Evolutionary conservation across 2,888 invertebrate genomes (phyloP).

Genomic region (Erebia palarica): DNA sequence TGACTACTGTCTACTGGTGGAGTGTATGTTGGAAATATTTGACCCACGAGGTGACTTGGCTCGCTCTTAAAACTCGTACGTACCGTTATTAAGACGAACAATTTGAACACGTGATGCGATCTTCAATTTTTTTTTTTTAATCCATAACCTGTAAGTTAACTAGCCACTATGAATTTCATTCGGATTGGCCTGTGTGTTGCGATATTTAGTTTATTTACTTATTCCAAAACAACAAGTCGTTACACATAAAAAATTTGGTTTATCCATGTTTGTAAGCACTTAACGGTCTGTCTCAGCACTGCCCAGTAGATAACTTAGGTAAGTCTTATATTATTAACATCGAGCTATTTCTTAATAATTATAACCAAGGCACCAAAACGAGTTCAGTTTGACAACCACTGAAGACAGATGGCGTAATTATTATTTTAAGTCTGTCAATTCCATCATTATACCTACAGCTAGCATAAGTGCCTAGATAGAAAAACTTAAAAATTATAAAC

Average conservation of each 20-base stretch:
- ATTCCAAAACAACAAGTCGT: too few relatives aligned
- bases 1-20: slow-evolving; percentile 63
- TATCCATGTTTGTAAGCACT: too few relatives aligned
- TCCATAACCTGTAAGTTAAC: background rate
- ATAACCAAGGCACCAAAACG: too few relatives aligned
- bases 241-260: too few relatives aligned
- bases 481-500: background rate
- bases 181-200: background rate
- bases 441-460: too few relatives aligned
- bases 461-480: background rate
- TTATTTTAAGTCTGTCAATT: too few relatives aligned
- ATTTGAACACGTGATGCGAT: slow-evolving; percentile 5
- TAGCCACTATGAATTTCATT: background rate
- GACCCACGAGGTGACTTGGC: slow-evolving; percentile 43
- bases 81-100: slow-evolving; percentile 18
- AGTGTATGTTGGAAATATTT: slow-evolving; percentile 46
- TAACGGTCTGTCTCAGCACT: too few relatives aligned
- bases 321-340: too few relatives aligned
- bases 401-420: too few relatives aligned
- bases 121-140: slow-evolving; percentile 2
- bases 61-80: slow-evolving; percentile 19
- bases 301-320: too few relatives aligned
- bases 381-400: too few relatives aligned
- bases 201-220: background rate
- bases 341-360: too few relatives aligned